Conservation (phyloP, 2,888 invertebrate genomes). For the Dryocosmus kuriphilus region DNA sequence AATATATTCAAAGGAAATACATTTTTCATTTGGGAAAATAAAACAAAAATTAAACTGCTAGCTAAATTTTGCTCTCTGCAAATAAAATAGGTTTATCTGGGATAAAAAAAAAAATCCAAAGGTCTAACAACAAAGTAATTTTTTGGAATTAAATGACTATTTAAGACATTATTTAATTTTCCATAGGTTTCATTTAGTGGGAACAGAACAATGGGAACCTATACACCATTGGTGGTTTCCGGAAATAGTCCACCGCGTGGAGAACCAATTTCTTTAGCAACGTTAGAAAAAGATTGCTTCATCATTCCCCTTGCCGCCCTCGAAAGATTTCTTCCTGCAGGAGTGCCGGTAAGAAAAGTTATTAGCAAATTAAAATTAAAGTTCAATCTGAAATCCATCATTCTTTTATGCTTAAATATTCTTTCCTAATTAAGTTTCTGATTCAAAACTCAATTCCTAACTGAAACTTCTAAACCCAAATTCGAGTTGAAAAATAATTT, state of each 20-base stretch:
- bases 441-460: background rate
- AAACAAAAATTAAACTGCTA: no score
- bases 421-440: background rate
- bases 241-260: constrained; percentile 78
- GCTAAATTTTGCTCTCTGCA: background rate
- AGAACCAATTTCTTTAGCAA: constrained; percentile 88
- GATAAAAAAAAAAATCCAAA: background rate
- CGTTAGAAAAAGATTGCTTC: constrained; percentile 93
- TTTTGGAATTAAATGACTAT: background rate
- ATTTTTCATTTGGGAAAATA: no score
- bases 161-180: background rate
- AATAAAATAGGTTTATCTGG: background rate
- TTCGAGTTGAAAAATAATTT: background rate
- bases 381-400: background rate
- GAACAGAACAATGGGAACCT: constrained; percentile 70
- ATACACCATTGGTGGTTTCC: constrained; percentile 73
- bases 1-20: no score
- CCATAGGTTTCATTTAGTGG: constrained; percentile 76
- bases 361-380: constrained; percentile 16
- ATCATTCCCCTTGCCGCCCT: constrained; percentile 94
- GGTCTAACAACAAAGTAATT: no score
- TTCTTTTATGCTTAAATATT: background rate
- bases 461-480: background rate
- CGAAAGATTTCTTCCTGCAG: constrained; percentile 92
- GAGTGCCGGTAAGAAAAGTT: constrained; percentile 85